Conservation (phyloP, 2,888 invertebrate genomes). For the Seira musarum region DNA sequence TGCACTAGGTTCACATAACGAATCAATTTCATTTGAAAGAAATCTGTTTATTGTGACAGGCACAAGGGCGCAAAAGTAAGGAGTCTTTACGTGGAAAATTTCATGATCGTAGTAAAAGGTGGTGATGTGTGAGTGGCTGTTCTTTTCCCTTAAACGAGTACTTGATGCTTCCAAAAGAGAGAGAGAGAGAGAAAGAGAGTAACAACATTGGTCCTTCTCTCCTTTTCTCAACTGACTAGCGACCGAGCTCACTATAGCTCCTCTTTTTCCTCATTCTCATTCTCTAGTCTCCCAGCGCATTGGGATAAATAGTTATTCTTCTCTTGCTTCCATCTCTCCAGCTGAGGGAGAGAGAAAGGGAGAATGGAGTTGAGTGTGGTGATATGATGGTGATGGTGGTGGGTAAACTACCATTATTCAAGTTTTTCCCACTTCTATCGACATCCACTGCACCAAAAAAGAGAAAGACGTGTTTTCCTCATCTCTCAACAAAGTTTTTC, state of each 20-base stretch:
- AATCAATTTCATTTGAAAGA: not conserved
- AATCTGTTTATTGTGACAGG: not conserved
- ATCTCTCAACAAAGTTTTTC: too few species aligned
- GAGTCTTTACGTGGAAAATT: not conserved
- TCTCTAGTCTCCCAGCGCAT: too few species aligned
- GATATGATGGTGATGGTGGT: too few species aligned
- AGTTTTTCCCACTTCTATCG: too few species aligned
- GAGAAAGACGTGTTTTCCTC: too few species aligned
- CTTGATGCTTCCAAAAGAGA: not conserved
- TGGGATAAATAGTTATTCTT: too few species aligned
- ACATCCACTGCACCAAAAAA: too few species aligned
- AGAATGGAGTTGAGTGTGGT: too few species aligned
- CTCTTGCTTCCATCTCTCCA: too few species aligned
- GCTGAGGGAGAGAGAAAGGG: too few species aligned
- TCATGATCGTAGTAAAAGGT: too few species aligned
- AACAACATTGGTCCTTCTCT: constrained; percentile 20
- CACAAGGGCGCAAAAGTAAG: not conserved
- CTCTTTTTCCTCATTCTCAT: constrained; percentile 17
- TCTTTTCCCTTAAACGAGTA: not conserved
- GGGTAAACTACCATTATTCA: too few species aligned
- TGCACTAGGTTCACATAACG: not conserved
- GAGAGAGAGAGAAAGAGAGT: constrained; percentile 6
- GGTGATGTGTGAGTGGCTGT: not conserved
- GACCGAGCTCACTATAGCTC: not conserved
- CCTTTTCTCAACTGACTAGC: constrained; percentile 22